Base-by-base conservation (phyloP, 2,113 vertebrate genomes). In the Pachycephala philippinensis region DNA sequence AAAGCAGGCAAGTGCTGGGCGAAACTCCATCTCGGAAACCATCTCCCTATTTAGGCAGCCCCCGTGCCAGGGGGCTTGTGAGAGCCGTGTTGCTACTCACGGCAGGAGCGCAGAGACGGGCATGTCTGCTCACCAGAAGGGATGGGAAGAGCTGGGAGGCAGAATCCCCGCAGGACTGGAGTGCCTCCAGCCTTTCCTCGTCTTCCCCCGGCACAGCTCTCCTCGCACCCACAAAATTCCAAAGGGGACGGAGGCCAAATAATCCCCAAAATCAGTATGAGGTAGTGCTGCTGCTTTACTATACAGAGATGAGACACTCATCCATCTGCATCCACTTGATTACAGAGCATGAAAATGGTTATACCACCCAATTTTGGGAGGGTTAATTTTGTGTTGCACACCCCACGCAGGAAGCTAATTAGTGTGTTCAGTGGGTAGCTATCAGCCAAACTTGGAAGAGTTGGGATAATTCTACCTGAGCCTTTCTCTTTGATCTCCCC, bases 401-500 rank as follows among this genome's bases (percentile, higher is more conserved):
- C 52, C 14, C 65, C 42, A 63, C 68, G 69, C 69, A 57, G 69
- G 52, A 13, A 84, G 80, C 90, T 96, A 96, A 95, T 96, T 97
- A 96, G 83, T 19, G 44, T 47, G 69, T 96, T 95, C 83, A 76
- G 13, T 84, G 59, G 72, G 80, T 49, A 92, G 65, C 65, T 84
- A 53, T 68, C 89, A 87, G 26, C 90, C 61, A 50, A 83, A 96
- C 84, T 94, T 69, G 53, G 89, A 91, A 76, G 52, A 92, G 72
- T 56, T 86, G 82, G 87, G 60, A 60, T 50, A 89, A 86, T 75
- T 95, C 76, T 97, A 94, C 92, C 90, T 71, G 40, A 87, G 65
- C 45, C 50, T 88, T 90, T 95, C 40, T 63, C 80, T 96, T 96
- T 94, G 85, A 95, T 93, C 89, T 96, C 59, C 16, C 31, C 59